phyloP scores from a whole-genome alignment of 2,888 invertebrate species.

The Lasius fuliginosus region DNA sequence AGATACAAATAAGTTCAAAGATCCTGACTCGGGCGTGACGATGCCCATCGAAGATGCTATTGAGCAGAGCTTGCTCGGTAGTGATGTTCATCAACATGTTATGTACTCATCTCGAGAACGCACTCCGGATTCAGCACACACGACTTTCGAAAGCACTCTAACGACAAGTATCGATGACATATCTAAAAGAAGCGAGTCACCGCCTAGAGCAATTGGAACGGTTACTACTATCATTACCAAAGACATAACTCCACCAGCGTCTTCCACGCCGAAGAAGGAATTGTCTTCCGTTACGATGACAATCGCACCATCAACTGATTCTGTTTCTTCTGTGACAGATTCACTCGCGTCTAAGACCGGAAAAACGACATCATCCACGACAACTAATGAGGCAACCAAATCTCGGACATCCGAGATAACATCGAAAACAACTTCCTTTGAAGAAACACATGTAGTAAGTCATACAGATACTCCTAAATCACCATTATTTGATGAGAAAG shows the following conservation, averaged over 20 bases:
- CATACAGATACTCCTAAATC: neutral
- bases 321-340: slow-evolving; percentile 9
- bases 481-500: slow-evolving; percentile 8
- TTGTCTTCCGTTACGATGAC: slow-evolving; percentile 27
- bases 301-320: slow-evolving; percentile 18
- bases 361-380: neutral
- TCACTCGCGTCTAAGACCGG: neutral
- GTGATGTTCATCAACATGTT: slow-evolving; percentile 77
- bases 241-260: slow-evolving; percentile 60
- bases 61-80: slow-evolving; percentile 89
- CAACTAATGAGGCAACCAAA: slow-evolving; percentile 13
- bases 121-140: slow-evolving; percentile 5
- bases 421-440: neutral
- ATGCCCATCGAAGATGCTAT: slow-evolving; percentile 93
- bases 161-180: slow-evolving; percentile 69
- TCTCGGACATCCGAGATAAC: slow-evolving; percentile 3
- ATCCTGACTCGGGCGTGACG: slow-evolving; percentile 91
- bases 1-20: slow-evolving; percentile 91
- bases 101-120: slow-evolving; percentile 72
- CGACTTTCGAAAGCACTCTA: slow-evolving; percentile 77
- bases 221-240: slow-evolving; percentile 81
- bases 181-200: slow-evolving; percentile 30
- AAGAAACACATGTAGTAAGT: slow-evolving; percentile 21
- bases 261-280: slow-evolving; percentile 44
- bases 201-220: slow-evolving; percentile 76